phyloP scores from a whole-genome alignment of 2,113 vertebrate genomes.

The Paraplagusia blochii region DNA sequence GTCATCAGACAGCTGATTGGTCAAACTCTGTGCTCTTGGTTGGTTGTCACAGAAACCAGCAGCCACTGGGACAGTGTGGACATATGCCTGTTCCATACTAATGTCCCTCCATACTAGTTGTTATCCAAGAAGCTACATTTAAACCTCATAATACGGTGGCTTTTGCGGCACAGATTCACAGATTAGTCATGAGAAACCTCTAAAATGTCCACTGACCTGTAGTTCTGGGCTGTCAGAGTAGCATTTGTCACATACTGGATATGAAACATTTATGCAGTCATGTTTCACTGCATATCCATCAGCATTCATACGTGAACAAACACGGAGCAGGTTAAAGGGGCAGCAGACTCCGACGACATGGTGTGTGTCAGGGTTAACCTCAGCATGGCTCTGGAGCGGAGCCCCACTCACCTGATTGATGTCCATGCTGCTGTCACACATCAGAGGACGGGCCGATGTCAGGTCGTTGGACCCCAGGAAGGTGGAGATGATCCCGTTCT shows the following conservation, averaged over 20 bases:
- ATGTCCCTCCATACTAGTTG: no score
- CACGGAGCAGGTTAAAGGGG: neutral
- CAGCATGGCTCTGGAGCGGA: conserved; percentile 1
- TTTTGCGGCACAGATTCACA: no score
- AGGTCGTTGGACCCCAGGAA: conserved; percentile 95
- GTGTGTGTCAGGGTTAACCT: neutral
- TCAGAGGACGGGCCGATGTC: conserved; percentile 91
- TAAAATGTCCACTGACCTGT: no score
- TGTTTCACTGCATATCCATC: conserved; percentile 19
- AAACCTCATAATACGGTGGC: no score
- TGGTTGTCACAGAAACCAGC: no score
- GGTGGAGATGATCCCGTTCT: conserved; percentile 94
- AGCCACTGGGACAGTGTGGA: no score
- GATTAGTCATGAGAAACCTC: no score
- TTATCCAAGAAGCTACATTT: no score
- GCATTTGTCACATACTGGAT: neutral
- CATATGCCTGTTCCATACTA: no score
- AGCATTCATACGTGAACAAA: conserved; percentile 25
- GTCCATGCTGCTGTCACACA: conserved; percentile 96
- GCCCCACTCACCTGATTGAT: conserved; percentile 87
- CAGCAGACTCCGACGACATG: conserved; percentile 37
- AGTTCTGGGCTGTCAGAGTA: no score
- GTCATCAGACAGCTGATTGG: no score
- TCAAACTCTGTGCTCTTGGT: no score
- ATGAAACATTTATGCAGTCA: conserved; percentile 27